Percentiles rank a stretch among this genome's conserved stretches.
Evolutionary conservation across 2,888 invertebrate species (phyloP).

Genomic region (Hyposoter dolosus): DNA sequence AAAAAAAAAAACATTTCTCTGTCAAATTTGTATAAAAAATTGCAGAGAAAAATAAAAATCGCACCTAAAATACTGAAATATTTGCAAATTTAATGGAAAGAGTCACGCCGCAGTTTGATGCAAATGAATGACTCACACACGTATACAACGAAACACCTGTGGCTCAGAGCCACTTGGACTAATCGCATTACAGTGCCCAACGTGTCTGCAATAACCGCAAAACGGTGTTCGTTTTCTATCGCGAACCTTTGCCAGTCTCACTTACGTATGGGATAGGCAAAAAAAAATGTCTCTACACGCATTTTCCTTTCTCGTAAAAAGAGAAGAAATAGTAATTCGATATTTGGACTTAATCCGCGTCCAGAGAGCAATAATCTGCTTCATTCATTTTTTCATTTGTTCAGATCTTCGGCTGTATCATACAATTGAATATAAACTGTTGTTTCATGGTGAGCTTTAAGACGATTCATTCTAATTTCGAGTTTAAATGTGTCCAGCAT

Average conservation of each 20-base stretch:
- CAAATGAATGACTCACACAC: neutral
- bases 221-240: slow-evolving; percentile 22
- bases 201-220: slow-evolving; percentile 19
- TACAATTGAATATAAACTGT: neutral
- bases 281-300: slow-evolving; percentile 13
- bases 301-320: neutral
- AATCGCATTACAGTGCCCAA: slow-evolving; percentile 59
- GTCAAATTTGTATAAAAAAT: neutral
- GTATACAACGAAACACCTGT: slow-evolving; percentile 52
- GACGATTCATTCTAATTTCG: neutral
- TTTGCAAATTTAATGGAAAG: neutral
- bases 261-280: slow-evolving; percentile 33
- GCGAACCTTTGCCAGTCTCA: slow-evolving; percentile 18
- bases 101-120: neutral
- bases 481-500: neutral
- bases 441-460: neutral
- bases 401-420: neutral
- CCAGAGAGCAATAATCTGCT: slow-evolving; percentile 2
- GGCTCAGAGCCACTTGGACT: slow-evolving; percentile 31
- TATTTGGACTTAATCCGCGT: neutral
- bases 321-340: neutral
- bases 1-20: neutral
- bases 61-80: neutral
- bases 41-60: neutral
- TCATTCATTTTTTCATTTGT: neutral